These are phyloP conservation scores for Oxycera nigricornis DNA, from an alignment of 2,888 invertebrate genomes.

Conservation along the genomic window DNA sequence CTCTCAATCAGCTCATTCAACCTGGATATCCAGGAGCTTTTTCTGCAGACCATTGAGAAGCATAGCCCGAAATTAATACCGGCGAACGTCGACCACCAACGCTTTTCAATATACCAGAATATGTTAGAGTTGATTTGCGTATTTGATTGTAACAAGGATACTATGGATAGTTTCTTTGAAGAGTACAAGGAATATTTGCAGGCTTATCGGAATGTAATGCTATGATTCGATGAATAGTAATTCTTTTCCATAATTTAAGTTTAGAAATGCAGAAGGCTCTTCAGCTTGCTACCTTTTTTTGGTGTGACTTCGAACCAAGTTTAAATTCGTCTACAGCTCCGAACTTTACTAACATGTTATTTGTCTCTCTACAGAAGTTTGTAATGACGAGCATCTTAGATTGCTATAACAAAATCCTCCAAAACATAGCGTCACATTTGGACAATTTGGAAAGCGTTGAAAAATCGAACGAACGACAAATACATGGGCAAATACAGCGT, in stretches of 20 bases:
- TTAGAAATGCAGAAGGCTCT: no score
- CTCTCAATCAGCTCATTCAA: neutral
- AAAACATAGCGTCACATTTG: slow-evolving; percentile 5
- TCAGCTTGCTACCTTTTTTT: neutral
- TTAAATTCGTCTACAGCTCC: neutral
- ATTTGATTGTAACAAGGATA: neutral
- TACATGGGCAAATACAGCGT: neutral
- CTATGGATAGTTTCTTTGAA: slow-evolving; percentile 1
- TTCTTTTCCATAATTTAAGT: no score
- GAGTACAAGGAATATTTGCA: neutral
- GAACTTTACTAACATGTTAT: neutral
- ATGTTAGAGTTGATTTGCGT: neutral
- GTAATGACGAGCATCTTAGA: neutral
- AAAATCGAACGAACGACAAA: neutral
- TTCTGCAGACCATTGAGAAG: neutral
- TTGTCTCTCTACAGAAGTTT: neutral
- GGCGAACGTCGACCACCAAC: neutral
- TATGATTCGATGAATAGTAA: no score
- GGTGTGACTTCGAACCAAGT: neutral
- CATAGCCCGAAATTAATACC: neutral
- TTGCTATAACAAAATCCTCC: neutral
- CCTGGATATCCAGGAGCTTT: slow-evolving; percentile 21
- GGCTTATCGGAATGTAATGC: slow-evolving; percentile 22
- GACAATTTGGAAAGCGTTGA: neutral
- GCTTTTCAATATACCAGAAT: neutral